Evolutionary conservation across 2,113 vertebrate genomes (phyloP).

Genomic region (Phrynosoma blainvillii): DNA sequence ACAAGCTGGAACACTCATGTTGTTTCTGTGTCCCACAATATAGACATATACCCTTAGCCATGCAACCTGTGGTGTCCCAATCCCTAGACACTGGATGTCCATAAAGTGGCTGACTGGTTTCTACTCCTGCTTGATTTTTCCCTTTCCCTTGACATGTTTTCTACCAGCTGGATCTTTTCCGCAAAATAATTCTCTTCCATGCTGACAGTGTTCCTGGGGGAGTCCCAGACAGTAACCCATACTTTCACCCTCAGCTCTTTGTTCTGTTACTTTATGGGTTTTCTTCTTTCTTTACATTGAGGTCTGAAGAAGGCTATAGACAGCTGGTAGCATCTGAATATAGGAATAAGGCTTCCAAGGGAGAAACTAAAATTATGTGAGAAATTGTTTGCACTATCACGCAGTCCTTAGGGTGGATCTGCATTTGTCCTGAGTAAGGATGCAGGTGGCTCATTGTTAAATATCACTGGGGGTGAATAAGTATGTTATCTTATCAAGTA

Average conservation of each 20-base stretch:
- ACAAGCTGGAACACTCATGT: constrained; percentile 45
- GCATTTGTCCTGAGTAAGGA: background rate
- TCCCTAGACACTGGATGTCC: constrained; percentile 53
- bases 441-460: background rate
- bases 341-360: background rate
- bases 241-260: constrained; percentile 41
- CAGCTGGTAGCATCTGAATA: too few species aligned
- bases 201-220: constrained; percentile 66
- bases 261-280: constrained; percentile 11
- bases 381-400: background rate
- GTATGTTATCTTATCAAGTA: background rate
- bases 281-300: background rate
- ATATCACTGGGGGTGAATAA: background rate
- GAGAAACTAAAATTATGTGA: background rate
- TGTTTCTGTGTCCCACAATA: constrained; percentile 11
- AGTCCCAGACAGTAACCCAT: constrained; percentile 60
- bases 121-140: constrained; percentile 56
- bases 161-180: constrained; percentile 66
- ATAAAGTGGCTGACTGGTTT: constrained; percentile 44
- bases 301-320: background rate
- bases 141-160: constrained; percentile 58
- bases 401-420: background rate
- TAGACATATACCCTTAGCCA: constrained; percentile 19
- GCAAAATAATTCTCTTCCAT: constrained; percentile 53
- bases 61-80: constrained; percentile 13